A percentile compares a stretch with the other conserved stretches of the same genome.
phyloP scores from a whole-genome alignment of 1,140 invertebrate species.

The Phocides pigmalion region DNA sequence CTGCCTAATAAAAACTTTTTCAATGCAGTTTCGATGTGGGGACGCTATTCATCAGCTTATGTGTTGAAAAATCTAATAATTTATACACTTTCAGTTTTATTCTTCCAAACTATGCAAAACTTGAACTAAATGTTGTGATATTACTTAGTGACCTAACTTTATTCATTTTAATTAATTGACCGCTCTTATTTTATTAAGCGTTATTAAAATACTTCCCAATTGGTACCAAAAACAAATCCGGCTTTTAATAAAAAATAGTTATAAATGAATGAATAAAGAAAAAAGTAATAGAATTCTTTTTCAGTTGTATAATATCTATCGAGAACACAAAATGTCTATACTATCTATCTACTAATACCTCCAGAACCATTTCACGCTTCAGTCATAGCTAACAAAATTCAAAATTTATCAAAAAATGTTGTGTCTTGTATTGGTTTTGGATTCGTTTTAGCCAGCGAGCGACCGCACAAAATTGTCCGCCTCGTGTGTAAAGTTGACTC shows the following conservation, averaged over 20 bases:
- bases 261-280: constrained; percentile 22
- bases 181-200: background rate
- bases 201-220: background rate
- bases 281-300: constrained; percentile 4
- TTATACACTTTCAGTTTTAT: background rate
- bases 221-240: constrained; percentile 19
- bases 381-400: constrained; percentile 82
- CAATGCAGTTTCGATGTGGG: constrained; percentile 40
- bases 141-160: constrained; percentile 5
- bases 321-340: constrained; percentile 15
- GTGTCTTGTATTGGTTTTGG: constrained; percentile 84
- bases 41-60: constrained; percentile 44
- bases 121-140: background rate
- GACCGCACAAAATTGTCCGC: constrained; percentile 48
- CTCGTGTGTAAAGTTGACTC: constrained; percentile 33
- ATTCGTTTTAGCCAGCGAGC: constrained; percentile 57
- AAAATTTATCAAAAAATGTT: constrained; percentile 80
- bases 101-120: constrained; percentile 1
- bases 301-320: constrained; percentile 7
- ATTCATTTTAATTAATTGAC: constrained; percentile 2
- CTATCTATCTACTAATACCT: constrained; percentile 60
- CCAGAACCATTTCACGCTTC: constrained; percentile 78
- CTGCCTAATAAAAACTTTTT: constrained; percentile 40
- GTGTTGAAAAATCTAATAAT: constrained; percentile 18
- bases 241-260: background rate